Evolutionary conservation across 2,797 vertebrate species (phyloP), one percentile per base, ranked within the genome.

Genomic region (Bovichtus variegatus): DNA sequence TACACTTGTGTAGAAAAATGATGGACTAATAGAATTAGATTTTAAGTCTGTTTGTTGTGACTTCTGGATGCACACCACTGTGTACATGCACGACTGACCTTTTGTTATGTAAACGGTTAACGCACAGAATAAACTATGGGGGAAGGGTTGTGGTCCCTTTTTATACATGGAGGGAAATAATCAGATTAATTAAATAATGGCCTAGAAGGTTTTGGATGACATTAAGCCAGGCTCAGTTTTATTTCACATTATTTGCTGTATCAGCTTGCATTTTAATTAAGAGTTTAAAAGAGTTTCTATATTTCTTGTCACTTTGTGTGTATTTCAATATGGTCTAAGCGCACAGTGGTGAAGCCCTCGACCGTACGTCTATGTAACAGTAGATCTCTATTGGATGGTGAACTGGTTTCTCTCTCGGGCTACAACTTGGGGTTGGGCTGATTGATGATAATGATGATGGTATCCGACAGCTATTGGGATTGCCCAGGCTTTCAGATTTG

Each of bases 381-480:
- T 12, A 31, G 44, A 15, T 63, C 29, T 80, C 5, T 25, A 55
- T 16, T 75, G 11, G 47, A 64, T 58, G 7, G 21, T 72, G 23
- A 44, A 51, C 41, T 69, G 51, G 75, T 62, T 5, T 40, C n/a
- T 21, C 16, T 38, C 23, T 59, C 50, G 18, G 43, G 29, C 29
- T 15, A 9, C 16, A 36, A 2, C 44, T 0, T n/a, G 4, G 9
- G 3, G 43, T 41, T 62, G 31, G 50, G 34, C 43, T 46, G 40
- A 73, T 67, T 50, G 38, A 73, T 65, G 29, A 8, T 29, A 18
- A n/a, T 65, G 49, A 27, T 73, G 57, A 53, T 68, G 21, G 4
- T 54, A 11, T 47, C 27, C 60, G 58, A 36, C 29, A 68, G 53
- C 59, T 41, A 27, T 38, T 54, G 4, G 13, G 18, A 49, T 12